phyloP scores from a whole-genome alignment of 2,888 invertebrate species.

The Pediacus dermestoides region DNA sequence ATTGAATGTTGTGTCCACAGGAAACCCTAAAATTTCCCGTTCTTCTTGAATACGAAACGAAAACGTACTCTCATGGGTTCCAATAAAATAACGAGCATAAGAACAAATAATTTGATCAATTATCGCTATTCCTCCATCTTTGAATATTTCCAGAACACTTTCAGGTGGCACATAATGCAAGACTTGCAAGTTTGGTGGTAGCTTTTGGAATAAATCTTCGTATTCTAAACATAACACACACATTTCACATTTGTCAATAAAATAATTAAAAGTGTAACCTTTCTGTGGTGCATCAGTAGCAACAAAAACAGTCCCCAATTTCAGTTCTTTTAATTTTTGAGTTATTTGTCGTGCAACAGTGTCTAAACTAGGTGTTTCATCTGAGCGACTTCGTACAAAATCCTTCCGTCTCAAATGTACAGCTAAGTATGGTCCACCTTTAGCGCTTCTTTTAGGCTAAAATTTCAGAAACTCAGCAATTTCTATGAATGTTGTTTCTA shows the following conservation, averaged over 20 bases:
- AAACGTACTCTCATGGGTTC: constrained; percentile 93
- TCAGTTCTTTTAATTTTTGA: constrained; percentile 55
- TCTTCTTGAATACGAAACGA: constrained; percentile 97
- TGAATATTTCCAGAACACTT: constrained; percentile 54
- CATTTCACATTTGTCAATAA: constrained; percentile 5
- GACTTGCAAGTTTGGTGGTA: constrained; percentile 46
- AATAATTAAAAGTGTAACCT: neutral
- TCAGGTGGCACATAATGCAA: constrained; percentile 49
- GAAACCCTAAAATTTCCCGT: constrained; percentile 89
- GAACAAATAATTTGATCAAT: constrained; percentile 96
- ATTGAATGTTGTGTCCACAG: constrained; percentile 80
- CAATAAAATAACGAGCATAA: constrained; percentile 80
- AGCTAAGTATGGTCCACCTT: constrained; percentile 72
- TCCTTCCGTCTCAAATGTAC: constrained; percentile 87
- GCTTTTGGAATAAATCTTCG: constrained; percentile 48
- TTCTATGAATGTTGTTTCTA: constrained; percentile 11
- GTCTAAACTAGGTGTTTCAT: constrained; percentile 74
- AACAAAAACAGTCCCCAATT: constrained; percentile 67
- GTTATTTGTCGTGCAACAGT: constrained; percentile 73
- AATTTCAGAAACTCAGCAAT: constrained; percentile 18
- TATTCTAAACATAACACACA: constrained; percentile 48
- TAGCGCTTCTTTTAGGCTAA: constrained; percentile 51
- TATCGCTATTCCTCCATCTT: constrained; percentile 86
- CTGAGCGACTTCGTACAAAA: constrained; percentile 71
- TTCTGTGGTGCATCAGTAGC: constrained; percentile 75